Evolutionary conservation across 92 coral and sea anemone genomes (phyloP).

Genomic region (Phenganax stokvisi): DNA sequence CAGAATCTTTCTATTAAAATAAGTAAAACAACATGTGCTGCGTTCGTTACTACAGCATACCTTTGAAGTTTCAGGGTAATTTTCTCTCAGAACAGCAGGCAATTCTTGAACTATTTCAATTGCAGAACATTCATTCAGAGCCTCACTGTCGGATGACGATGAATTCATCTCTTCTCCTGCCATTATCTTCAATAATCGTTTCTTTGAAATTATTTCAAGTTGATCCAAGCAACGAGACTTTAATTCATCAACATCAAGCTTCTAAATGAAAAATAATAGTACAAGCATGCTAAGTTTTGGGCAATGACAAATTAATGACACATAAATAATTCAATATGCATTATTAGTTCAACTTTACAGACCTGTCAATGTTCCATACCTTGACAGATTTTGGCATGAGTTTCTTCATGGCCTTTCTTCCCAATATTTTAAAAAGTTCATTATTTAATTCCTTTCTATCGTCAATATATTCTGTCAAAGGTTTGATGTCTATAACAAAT

Average conservation of each 20-base stretch:
- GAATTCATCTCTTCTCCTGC: conserved; percentile 71
- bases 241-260: conserved; percentile 65
- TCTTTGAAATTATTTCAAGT: conserved; percentile 67
- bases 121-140: conserved; percentile 9
- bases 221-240: conserved; percentile 75
- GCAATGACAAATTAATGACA: neutral
- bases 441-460: conserved; percentile 63
- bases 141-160: conserved; percentile 62
- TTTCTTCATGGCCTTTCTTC: conserved; percentile 75
- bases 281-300: neutral
- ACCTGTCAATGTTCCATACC: conserved; percentile 41
- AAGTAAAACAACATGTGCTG: neutral
- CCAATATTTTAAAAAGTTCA: conserved; percentile 67
- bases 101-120: conserved; percentile 1
- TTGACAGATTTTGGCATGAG: conserved; percentile 70
- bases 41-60: neutral
- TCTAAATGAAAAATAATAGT: conserved; percentile 36
- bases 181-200: conserved; percentile 59
- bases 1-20: neutral
- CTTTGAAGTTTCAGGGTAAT: neutral
- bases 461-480: conserved; percentile 65
- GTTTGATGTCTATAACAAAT: conserved; percentile 57
- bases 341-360: neutral
- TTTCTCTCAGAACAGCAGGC: neutral
- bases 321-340: neutral